Percentiles rank a stretch among this genome's conserved stretches.
These are phyloP conservation scores for Eupeodes corollae DNA, from an alignment of 1,140 invertebrate species.

Conservation along the genomic window DNA sequence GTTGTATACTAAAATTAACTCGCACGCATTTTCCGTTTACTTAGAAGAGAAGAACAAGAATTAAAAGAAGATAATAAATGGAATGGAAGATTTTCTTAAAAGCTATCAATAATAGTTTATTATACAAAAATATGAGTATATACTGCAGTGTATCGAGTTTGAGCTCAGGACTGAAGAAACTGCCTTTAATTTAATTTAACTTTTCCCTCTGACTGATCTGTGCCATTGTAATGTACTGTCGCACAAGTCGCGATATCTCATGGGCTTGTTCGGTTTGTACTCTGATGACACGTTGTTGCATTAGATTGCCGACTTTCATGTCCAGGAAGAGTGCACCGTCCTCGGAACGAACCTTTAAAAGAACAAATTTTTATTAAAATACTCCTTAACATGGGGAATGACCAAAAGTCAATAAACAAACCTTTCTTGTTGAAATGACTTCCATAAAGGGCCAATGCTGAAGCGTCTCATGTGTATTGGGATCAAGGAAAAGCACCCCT, in stretches of 20 bases:
- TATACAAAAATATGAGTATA: too few relatives aligned
- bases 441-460: constrained; percentile 87
- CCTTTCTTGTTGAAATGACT: constrained; percentile 90
- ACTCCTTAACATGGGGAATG: background rate
- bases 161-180: too few relatives aligned
- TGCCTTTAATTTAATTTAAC: constrained; percentile 25
- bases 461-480: constrained; percentile 82
- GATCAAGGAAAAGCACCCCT: constrained; percentile 88
- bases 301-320: constrained; percentile 92
- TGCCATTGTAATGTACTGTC: constrained; percentile 89
- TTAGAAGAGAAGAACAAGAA: too few relatives aligned
- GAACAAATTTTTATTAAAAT: background rate
- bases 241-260: constrained; percentile 86
- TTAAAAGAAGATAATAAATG: too few relatives aligned
- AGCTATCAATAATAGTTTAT: too few relatives aligned
- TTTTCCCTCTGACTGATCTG: constrained; percentile 49
- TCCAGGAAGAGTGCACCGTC: constrained; percentile 88
- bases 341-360: constrained; percentile 64
- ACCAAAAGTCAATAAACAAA: constrained; percentile 35
- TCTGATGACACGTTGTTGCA: constrained; percentile 89
- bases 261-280: constrained; percentile 95
- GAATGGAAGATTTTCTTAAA: too few relatives aligned
- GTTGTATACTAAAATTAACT: too few relatives aligned
- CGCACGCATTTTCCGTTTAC: too few relatives aligned
- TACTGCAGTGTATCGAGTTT: too few relatives aligned